Percentiles rank a stretch among this genome's conserved stretches.
Evolutionary conservation across 2,113 vertebrate species (phyloP).

Genomic region (Thunnus thynnus): DNA sequence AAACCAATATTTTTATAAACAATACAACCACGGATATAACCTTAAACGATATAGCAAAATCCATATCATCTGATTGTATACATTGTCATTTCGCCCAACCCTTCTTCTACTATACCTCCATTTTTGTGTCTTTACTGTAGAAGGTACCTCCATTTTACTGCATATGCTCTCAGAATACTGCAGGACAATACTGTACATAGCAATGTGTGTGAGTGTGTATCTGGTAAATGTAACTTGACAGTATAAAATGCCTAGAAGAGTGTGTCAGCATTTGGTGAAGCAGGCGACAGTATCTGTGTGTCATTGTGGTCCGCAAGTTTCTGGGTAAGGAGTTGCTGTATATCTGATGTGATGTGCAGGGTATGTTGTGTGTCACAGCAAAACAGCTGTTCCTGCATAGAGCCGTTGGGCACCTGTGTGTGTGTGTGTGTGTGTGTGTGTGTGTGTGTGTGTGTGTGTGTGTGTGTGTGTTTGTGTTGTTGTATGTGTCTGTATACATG

Average conservation of each 20-base stretch:
- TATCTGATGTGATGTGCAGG: constrained; percentile 74
- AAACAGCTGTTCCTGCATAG: constrained; percentile 65
- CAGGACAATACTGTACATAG: constrained; percentile 34
- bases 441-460: constrained; percentile 44
- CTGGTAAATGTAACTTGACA: constrained; percentile 69
- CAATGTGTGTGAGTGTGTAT: constrained; percentile 38
- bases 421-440: constrained; percentile 53
- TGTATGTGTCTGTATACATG: constrained; percentile 22
- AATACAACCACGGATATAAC: background rate
- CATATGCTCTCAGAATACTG: constrained; percentile 8
- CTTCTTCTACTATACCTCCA: background rate
- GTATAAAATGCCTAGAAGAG: constrained; percentile 62
- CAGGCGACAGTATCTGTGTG: constrained; percentile 45
- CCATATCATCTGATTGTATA: background rate
- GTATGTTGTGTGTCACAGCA: constrained; percentile 78
- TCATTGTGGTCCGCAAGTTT: constrained; percentile 62
- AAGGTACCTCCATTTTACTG: constrained; percentile 28
- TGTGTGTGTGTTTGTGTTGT: constrained; percentile 25
- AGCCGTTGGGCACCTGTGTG: constrained; percentile 73
- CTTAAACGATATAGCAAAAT: background rate
- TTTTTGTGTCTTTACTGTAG: background rate
- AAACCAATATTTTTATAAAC: too few species aligned
- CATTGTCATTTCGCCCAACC: background rate
- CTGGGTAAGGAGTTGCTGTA: constrained; percentile 51
- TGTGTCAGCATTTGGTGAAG: constrained; percentile 70